phyloP scores from a whole-genome alignment of 2,797 vertebrate species.

The Rachycentron canadum region DNA sequence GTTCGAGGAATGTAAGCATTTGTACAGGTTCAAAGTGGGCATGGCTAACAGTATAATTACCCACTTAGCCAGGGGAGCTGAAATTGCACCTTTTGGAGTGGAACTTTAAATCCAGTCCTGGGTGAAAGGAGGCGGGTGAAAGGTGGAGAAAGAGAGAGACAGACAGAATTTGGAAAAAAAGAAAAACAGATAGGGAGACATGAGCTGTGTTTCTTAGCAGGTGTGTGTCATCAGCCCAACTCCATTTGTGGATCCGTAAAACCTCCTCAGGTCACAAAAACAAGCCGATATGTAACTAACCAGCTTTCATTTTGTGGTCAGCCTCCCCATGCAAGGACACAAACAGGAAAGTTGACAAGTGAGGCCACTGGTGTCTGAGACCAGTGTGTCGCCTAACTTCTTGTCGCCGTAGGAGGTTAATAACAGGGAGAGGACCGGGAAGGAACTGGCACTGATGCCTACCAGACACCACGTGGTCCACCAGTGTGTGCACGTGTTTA shows the following conservation, averaged over 20 bases:
- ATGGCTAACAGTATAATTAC: conserved; percentile 76
- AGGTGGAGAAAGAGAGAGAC: conserved; percentile 42
- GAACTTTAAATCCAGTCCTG: conserved; percentile 73
- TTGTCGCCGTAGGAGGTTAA: conserved; percentile 57
- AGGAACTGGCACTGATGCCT: conserved; percentile 57
- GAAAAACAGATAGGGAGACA: conserved; percentile 30
- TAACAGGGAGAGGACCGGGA: conserved; percentile 70
- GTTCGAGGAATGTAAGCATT: conserved; percentile 74
- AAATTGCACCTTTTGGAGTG: conserved; percentile 81
- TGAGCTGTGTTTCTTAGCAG: conserved; percentile 50
- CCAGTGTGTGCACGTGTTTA: conserved; percentile 61
- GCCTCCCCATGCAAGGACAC: conserved; percentile 26
- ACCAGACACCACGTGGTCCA: conserved; percentile 71
- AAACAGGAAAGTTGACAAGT: conserved; percentile 45
- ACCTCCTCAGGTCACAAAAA: conserved; percentile 16
- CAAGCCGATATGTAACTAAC: conserved; percentile 17
- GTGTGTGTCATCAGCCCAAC: conserved; percentile 55
- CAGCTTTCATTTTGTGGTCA: conserved; percentile 39
- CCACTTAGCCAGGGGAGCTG: conserved; percentile 75
- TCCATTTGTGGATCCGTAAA: conserved; percentile 17
- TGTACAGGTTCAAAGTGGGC: conserved; percentile 74
- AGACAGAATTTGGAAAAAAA: conserved; percentile 25
- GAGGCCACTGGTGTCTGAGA: conserved; percentile 43
- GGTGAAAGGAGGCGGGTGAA: conserved; percentile 68
- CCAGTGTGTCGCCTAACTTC: conserved; percentile 47